Evolutionary conservation across 2,113 vertebrate genomes (phyloP), one percentile per base, ranked within the genome.

Genomic region (Microcebus ravelobensis): DNA sequence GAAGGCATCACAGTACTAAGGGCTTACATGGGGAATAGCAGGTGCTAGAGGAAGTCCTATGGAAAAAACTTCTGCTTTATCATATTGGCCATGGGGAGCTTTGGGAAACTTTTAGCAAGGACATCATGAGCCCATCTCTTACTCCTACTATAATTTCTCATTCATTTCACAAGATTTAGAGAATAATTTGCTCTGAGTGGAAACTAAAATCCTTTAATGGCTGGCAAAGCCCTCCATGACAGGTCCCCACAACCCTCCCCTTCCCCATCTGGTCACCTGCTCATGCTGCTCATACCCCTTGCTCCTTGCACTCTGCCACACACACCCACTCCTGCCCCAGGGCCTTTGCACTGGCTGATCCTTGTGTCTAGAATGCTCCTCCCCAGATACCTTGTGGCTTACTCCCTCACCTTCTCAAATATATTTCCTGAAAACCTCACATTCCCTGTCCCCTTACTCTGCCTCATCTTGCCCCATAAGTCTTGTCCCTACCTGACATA

Each of bases 321-420:
- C 10, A 23, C 5, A 74, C 29, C 45, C 13, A 15, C 34, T 27
- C 73, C 76, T 61, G 67, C 59, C 57, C 25, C 50, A 27, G 77
- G 71, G 67, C 27, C 73, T 89, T 71, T 63, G 83, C 79, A 27
- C 23, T 3, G 61, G 31, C 15, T 20, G n/a, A 4, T 61, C 25
- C 10, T 21, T 61, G 21, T 8, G 34, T 48, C 80, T 7, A 25
- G 50, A 74, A 57, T 23, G 31, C 34, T 36, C 68, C 45, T 4
- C 14, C 11, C 11, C 48, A 9, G 23, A n/a, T 9, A 39, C 18
- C 25, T 8, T 0, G 0, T 4, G 20, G 5, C 73, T 80, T 17
- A 9, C 6, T 55, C n/a, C 34, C 29, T 34, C 17, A 7, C 25
- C 13, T 25, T 31, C 9, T 5, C 11, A 5, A 27, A 36, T 3